Percentiles rank a stretch among this genome's conserved stretches.
Conservation (phyloP, 2,113 vertebrate species). For the Pedetes capensis region DNA sequence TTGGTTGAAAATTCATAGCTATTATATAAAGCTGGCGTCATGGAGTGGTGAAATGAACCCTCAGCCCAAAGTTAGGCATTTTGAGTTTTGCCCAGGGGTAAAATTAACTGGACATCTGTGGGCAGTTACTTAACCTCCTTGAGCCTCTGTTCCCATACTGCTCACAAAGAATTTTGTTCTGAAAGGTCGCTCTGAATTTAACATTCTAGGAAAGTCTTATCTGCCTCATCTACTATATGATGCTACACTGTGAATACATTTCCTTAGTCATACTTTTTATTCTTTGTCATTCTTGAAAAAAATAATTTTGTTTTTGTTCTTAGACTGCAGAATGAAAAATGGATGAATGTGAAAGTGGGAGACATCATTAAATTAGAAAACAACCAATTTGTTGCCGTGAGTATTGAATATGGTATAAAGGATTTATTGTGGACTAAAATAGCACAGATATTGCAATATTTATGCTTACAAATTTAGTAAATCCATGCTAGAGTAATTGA, state of each 20-base stretch:
- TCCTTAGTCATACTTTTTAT: background rate
- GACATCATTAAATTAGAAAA: constrained; percentile 85
- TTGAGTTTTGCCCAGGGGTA: background rate
- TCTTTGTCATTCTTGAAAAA: background rate
- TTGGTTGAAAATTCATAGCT: background rate
- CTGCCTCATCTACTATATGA: background rate
- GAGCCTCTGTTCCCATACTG: background rate
- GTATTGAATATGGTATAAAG: constrained; percentile 65
- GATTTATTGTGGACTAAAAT: constrained; percentile 10
- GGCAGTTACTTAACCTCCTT: background rate
- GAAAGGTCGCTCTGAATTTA: background rate
- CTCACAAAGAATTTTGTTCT: background rate
- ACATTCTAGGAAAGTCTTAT: background rate
- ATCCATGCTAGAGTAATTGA: background rate
- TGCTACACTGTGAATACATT: background rate
- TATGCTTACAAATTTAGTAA: constrained; percentile 38
- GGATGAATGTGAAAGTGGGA: constrained; percentile 83
- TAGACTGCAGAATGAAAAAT: constrained; percentile 84
- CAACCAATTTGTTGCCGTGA: constrained; percentile 88
- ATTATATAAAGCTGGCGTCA: background rate
- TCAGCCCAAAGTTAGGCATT: background rate
- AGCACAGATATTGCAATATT: background rate
- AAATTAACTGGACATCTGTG: background rate
- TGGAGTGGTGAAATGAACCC: background rate
- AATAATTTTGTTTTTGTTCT: constrained; percentile 41